Evolutionary conservation across 2,797 vertebrate species (phyloP).

Genomic region (Hypotaenidia philippensis): DNA sequence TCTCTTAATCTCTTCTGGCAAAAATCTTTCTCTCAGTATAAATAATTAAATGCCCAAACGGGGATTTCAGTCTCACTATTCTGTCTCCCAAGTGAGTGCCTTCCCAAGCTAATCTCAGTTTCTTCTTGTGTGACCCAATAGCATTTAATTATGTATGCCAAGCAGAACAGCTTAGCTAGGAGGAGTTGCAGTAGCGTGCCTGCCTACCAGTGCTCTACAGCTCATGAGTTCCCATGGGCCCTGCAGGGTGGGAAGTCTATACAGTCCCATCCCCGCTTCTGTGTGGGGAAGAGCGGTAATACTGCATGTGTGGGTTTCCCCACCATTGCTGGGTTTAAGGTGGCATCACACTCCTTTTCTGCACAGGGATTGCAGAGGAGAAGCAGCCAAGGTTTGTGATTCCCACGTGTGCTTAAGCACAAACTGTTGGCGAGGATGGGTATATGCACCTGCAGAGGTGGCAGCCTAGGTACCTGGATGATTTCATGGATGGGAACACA

Average conservation of each 20-base stretch:
- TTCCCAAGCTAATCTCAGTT: constrained; percentile 5
- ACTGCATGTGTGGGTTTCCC: background rate
- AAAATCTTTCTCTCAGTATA: background rate
- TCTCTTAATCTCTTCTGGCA: background rate
- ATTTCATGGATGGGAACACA: background rate
- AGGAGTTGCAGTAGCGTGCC: background rate
- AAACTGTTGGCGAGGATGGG: background rate
- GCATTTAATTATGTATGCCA: constrained; percentile 45
- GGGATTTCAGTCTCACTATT: background rate
- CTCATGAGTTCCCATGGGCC: background rate
- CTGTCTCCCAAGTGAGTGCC: background rate
- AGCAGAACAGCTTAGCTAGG: background rate
- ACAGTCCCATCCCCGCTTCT: background rate
- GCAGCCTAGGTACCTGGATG: accelerated
- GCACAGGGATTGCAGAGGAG: background rate
- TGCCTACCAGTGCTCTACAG: background rate
- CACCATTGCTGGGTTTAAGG: background rate
- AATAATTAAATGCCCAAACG: constrained; percentile 30
- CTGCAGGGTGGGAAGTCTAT: background rate
- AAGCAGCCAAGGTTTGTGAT: background rate
- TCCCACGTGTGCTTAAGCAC: background rate
- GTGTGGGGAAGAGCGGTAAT: background rate
- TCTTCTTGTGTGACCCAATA: background rate
- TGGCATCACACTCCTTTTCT: background rate
- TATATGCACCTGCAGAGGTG: accelerated